Evolutionary conservation across 2,888 invertebrate genomes (phyloP).

Genomic region (Melanostoma scalare): DNA sequence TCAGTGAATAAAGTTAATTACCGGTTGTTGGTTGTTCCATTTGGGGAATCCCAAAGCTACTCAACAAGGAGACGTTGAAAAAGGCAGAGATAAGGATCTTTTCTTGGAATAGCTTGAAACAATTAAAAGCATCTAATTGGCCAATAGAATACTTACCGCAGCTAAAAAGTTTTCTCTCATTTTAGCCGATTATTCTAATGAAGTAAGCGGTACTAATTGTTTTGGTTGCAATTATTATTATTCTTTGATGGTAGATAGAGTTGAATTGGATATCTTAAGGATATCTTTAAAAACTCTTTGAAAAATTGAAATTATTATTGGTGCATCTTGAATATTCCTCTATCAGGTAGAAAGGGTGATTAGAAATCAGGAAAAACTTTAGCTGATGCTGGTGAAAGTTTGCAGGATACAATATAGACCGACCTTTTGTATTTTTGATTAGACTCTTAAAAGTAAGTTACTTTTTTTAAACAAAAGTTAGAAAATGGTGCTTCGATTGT

Average conservation of each 20-base stretch:
- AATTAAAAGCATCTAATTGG: slow-evolving; percentile 72
- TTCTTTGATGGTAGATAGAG: slow-evolving; percentile 17
- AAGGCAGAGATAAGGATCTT: slow-evolving; percentile 56
- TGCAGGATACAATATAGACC: too few relatives aligned
- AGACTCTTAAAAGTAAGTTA: too few relatives aligned
- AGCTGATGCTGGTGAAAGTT: too few relatives aligned
- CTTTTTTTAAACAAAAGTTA: too few relatives aligned
- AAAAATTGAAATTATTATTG: too few relatives aligned
- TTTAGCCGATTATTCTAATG: slow-evolving; percentile 70
- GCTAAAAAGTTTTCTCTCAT: slow-evolving; percentile 63
- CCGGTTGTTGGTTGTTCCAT: slow-evolving; percentile 62
- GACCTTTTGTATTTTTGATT: too few relatives aligned
- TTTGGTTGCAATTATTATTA: slow-evolving; percentile 69
- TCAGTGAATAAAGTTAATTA: slow-evolving; percentile 73
- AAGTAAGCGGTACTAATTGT: slow-evolving; percentile 71
- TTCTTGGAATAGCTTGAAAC: slow-evolving; percentile 62
- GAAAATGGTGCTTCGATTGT: too few relatives aligned
- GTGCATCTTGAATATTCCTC: too few relatives aligned
- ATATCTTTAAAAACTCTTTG: too few relatives aligned
- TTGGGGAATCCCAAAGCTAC: slow-evolving; percentile 45
- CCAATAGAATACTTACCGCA: slow-evolving; percentile 66
- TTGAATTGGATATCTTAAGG: slow-evolving; percentile 36
- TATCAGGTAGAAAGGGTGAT: too few relatives aligned
- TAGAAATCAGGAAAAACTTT: too few relatives aligned
- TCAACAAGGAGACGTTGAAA: neutral